Percentiles rank a stretch among this genome's conserved stretches.
Conservation (phyloP, 2,113 vertebrate genomes). For the Pavo muticus region DNA sequence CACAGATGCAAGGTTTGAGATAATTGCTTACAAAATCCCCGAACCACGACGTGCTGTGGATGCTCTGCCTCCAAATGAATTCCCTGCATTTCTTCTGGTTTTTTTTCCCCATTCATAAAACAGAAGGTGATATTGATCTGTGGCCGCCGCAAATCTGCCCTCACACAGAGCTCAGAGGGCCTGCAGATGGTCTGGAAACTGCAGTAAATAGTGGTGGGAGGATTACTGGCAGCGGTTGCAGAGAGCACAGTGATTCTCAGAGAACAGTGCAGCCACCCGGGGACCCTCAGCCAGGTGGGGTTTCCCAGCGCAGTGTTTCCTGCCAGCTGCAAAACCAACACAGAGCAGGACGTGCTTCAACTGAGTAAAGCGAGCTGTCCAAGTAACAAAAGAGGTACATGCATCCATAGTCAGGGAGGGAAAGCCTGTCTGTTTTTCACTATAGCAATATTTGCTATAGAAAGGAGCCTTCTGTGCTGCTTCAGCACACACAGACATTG, state of each 20-base stretch:
- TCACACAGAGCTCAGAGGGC: constrained; percentile 16
- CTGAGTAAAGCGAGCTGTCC: not conserved
- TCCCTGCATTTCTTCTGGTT: not conserved
- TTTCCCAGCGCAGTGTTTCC: constrained; percentile 24
- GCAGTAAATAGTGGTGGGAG: constrained; percentile 36
- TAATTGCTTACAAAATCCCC: not conserved
- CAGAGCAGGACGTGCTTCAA: not conserved
- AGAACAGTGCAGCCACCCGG: not conserved
- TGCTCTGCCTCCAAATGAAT: not conserved
- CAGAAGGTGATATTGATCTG: not conserved
- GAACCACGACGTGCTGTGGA: not conserved
- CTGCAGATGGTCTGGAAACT: constrained; percentile 33
- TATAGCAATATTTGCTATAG: not conserved
- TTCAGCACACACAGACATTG: not conserved
- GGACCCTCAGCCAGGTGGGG: constrained; percentile 12
- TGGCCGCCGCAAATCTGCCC: not conserved
- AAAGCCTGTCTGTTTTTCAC: not conserved
- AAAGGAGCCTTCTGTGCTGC: not conserved
- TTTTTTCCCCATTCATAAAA: not conserved
- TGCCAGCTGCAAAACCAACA: constrained; percentile 19
- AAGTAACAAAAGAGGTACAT: not conserved
- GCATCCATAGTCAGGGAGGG: not conserved
- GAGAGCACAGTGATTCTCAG: not conserved
- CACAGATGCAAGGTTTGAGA: not conserved
- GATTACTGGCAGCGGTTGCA: constrained; percentile 32